These are phyloP conservation scores for Steinernema carpocapsae DNA, from an alignment of 2,888 invertebrate genomes.

Conservation along the genomic window DNA sequence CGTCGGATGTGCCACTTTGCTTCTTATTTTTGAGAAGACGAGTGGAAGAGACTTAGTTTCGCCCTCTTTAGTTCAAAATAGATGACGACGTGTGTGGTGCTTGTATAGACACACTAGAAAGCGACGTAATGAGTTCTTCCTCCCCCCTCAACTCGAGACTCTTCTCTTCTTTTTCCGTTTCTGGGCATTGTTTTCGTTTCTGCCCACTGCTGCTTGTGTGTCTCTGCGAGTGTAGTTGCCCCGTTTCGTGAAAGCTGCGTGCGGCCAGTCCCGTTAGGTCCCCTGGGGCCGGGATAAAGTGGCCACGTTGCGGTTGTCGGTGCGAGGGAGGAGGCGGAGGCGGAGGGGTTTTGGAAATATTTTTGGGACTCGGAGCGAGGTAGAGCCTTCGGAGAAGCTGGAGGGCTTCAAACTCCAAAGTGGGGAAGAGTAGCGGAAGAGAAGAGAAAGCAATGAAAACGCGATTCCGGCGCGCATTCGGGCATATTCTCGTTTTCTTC, in stretches of 20 bases:
- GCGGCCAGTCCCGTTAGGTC: background rate
- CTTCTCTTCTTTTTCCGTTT: slow-evolving; percentile 20
- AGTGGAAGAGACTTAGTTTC: too few relatives aligned
- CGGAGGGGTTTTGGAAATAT: background rate
- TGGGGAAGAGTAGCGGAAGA: background rate
- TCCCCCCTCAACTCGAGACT: slow-evolving; percentile 24
- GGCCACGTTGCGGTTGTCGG: background rate
- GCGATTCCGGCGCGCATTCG: background rate
- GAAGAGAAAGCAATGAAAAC: background rate
- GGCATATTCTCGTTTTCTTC: background rate
- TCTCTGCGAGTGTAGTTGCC: background rate
- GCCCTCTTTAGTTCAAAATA: background rate
- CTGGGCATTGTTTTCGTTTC: slow-evolving; percentile 28
- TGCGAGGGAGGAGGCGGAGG: background rate
- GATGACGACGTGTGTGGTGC: slow-evolving; percentile 14
- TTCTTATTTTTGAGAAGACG: too few relatives aligned
- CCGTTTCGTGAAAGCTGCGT: background rate
- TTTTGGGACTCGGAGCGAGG: background rate
- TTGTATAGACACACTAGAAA: background rate
- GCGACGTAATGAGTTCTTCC: slow-evolving; percentile 34
- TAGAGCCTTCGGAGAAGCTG: too few relatives aligned
- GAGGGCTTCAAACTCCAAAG: too few relatives aligned
- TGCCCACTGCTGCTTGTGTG: background rate
- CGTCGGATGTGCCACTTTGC: too few relatives aligned
- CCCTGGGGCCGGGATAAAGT: background rate